Conservation (phyloP, 2,797 vertebrate genomes). For the Calcarius lapponicus region DNA sequence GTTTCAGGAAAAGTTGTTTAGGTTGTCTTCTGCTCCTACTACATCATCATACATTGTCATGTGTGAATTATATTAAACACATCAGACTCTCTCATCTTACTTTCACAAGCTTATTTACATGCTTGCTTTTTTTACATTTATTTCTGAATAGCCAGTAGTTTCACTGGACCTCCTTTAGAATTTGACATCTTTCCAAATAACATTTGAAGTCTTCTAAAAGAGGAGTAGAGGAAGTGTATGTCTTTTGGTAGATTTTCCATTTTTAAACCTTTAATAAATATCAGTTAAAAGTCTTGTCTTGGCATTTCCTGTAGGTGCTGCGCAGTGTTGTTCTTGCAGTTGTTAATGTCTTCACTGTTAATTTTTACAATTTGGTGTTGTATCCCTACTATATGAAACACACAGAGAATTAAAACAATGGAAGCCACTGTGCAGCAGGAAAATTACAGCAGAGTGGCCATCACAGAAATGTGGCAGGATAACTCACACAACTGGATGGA, state of each 20-base stretch:
- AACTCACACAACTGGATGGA: neutral
- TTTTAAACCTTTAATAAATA: neutral
- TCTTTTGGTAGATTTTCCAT: neutral
- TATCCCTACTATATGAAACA: neutral
- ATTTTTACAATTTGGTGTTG: neutral
- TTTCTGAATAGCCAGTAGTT: neutral
- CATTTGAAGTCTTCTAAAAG: neutral
- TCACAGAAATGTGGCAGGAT: neutral
- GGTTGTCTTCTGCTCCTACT: neutral
- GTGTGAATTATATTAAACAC: fast-evolving
- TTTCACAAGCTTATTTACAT: neutral
- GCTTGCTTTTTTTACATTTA: neutral
- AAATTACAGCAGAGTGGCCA: neutral
- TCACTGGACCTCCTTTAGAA: neutral
- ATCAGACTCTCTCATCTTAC: neutral
- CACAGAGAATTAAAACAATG: neutral
- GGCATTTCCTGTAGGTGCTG: neutral
- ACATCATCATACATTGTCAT: neutral
- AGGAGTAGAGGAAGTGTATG: neutral
- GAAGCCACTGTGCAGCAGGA: neutral
- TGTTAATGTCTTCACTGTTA: neutral
- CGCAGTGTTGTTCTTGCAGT: neutral
- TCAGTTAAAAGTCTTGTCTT: neutral
- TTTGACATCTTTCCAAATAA: neutral
- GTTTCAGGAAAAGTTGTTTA: neutral